Percentiles rank a stretch among this genome's conserved stretches.
Conservation (phyloP, 1,140 invertebrate species). For the Drosophila lacertosa region DNA sequence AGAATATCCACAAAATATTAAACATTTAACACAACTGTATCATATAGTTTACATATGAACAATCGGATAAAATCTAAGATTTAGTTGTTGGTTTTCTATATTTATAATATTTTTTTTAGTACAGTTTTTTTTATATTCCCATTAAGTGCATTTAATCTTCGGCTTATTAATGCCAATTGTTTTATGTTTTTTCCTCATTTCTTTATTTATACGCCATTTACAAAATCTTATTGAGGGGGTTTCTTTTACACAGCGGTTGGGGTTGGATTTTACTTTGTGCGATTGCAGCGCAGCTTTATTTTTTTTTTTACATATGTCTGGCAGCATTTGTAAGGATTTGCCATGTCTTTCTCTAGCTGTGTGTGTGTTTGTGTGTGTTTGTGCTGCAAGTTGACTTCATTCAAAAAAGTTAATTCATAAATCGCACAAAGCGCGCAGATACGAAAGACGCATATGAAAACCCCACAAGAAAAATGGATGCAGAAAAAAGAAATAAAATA, state of each 20-base stretch:
- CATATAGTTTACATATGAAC: too few species aligned
- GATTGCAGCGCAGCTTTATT: conserved; percentile 55
- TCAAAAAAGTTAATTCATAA: conserved; percentile 81
- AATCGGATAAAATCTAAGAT: too few species aligned
- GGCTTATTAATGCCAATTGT: not conserved
- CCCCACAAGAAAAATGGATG: too few species aligned
- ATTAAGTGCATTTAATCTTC: too few species aligned
- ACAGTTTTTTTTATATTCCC: too few species aligned
- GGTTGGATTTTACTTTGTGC: conserved; percentile 27
- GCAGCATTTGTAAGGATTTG: conserved; percentile 76
- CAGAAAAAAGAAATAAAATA: not conserved
- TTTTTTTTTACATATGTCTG: conserved; percentile 72
- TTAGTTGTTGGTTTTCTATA: too few species aligned
- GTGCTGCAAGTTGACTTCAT: conserved; percentile 73
- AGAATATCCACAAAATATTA: too few species aligned
- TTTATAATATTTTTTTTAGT: too few species aligned
- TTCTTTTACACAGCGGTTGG: not conserved
- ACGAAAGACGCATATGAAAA: conserved; percentile 64
- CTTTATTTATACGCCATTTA: conserved; percentile 55
- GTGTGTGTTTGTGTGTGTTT: conserved; percentile 33
- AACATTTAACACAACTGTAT: too few species aligned
- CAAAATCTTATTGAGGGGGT: conserved; percentile 19
- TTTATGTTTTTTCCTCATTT: not conserved
- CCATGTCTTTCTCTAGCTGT: conserved; percentile 30
- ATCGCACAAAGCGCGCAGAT: conserved; percentile 78